A percentile compares a stretch with the other conserved stretches of the same genome.
Conservation (phyloP, 1,140 invertebrate genomes). For the Polyergus mexicanus region DNA sequence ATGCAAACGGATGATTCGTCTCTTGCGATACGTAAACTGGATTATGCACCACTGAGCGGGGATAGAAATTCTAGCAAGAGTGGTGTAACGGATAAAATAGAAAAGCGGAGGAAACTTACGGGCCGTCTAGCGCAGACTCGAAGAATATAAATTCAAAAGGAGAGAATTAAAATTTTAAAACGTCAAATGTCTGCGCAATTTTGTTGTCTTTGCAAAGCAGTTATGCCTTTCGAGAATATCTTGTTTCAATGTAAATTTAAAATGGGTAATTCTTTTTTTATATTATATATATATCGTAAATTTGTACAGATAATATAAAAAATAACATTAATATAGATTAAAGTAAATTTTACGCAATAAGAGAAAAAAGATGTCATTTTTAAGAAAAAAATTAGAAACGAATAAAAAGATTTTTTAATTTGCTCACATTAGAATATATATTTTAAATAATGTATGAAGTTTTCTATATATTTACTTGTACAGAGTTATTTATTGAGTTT, state of each 20-base stretch:
- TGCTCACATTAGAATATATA: not conserved
- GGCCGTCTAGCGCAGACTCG: conserved; percentile 29
- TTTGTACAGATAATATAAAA: not conserved
- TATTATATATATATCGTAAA: not conserved
- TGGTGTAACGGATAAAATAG: conserved; percentile 32
- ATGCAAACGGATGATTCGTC: conserved; percentile 74
- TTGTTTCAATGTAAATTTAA: conserved; percentile 25
- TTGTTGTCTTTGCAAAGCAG: conserved; percentile 33
- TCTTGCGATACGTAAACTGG: conserved; percentile 71
- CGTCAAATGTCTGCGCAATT: conserved; percentile 44
- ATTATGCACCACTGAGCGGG: conserved; percentile 60
- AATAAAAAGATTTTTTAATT: not conserved
- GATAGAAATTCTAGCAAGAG: conserved; percentile 20
- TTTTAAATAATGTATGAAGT: not conserved
- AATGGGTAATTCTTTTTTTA: conserved; percentile 21
- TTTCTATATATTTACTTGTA: not conserved
- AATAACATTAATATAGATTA: not conserved
- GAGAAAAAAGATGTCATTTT: not conserved
- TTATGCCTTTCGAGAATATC: conserved; percentile 2
- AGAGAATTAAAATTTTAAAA: conserved; percentile 37
- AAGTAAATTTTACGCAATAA: not conserved
- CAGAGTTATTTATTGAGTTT: too few relatives aligned
- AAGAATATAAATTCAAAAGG: conserved; percentile 58
- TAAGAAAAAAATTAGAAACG: not conserved
- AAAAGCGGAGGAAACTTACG: conserved; percentile 30